phyloP scores from a whole-genome alignment of 2,888 invertebrate species.

The Sthenelais limicola region DNA sequence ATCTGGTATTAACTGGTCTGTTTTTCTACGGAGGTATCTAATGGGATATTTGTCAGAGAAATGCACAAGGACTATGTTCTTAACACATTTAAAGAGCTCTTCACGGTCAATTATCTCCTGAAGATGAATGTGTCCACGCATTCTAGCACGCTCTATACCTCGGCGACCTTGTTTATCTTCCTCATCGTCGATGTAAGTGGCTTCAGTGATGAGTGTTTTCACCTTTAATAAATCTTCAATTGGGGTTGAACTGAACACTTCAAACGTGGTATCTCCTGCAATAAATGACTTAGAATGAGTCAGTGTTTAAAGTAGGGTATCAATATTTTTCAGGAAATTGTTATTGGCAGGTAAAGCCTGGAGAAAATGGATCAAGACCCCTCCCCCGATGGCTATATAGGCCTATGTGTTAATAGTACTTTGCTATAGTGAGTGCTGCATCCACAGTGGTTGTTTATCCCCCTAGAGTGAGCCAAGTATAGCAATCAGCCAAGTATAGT shows the following conservation, averaged over 20 bases:
- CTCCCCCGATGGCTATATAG: too few relatives aligned
- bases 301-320: too few relatives aligned
- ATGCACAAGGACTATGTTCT: conserved; percentile 61
- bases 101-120: conserved; percentile 60
- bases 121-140: conserved; percentile 64
- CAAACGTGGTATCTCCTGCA: conserved; percentile 67
- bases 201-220: conserved; percentile 64
- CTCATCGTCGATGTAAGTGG: conserved; percentile 62
- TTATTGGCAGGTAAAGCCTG: too few relatives aligned
- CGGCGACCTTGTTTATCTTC: conserved; percentile 34
- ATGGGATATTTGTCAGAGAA: conserved; percentile 64
- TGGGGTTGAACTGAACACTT: conserved; percentile 58
- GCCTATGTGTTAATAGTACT: too few relatives aligned
- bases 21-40: conserved; percentile 50
- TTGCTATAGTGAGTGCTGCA: too few relatives aligned
- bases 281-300: too few relatives aligned
- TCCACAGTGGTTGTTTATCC: too few relatives aligned
- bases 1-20: conserved; percentile 7
- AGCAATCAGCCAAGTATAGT: too few relatives aligned
- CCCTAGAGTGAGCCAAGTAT: too few relatives aligned
- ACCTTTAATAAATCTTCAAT: conserved; percentile 61
- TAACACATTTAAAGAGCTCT: conserved; percentile 54
- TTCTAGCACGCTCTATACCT: conserved; percentile 54
- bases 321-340: too few relatives aligned
- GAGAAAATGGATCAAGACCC: too few relatives aligned